Percentiles rank a stretch among this genome's conserved stretches.
Evolutionary conservation across 2,888 invertebrate genomes (phyloP).

Genomic region (Sarcophaga caerulescens): DNA sequence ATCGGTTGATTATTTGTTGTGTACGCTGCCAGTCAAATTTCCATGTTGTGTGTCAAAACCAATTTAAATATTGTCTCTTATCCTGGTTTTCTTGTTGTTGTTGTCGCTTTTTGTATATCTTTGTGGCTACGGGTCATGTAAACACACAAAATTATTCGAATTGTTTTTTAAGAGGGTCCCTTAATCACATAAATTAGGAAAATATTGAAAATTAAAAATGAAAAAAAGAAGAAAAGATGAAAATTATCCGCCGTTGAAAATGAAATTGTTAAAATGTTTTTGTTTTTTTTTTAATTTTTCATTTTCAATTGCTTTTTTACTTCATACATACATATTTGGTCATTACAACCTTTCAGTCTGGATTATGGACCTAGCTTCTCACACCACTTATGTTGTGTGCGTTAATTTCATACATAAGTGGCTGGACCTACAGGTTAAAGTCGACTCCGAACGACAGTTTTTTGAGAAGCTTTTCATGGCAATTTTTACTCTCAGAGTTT

Average conservation of each 20-base stretch:
- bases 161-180: constrained; percentile 42
- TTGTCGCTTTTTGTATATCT: neutral
- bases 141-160: neutral
- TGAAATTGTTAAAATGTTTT: constrained; percentile 1
- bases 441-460: no score
- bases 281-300: no score
- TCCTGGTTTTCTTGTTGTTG: neutral
- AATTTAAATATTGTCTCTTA: constrained; percentile 52
- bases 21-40: constrained; percentile 4
- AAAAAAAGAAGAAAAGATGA: constrained; percentile 25
- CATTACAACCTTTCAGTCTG: no score
- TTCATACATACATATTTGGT: no score
- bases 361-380: no score
- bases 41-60: constrained; percentile 56
- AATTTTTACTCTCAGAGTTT: no score
- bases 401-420: no score
- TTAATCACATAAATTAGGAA: constrained; percentile 35
- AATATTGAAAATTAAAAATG: constrained; percentile 21
- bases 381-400: no score
- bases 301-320: no score
- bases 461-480: no score
- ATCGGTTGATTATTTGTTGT: neutral
- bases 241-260: constrained; percentile 4
- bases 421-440: no score
- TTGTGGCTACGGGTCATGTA: constrained; percentile 42